These are phyloP conservation scores for Chromoteleia sp. DNA, from an alignment of 2,888 invertebrate genomes.

Conservation along the genomic window DNA sequence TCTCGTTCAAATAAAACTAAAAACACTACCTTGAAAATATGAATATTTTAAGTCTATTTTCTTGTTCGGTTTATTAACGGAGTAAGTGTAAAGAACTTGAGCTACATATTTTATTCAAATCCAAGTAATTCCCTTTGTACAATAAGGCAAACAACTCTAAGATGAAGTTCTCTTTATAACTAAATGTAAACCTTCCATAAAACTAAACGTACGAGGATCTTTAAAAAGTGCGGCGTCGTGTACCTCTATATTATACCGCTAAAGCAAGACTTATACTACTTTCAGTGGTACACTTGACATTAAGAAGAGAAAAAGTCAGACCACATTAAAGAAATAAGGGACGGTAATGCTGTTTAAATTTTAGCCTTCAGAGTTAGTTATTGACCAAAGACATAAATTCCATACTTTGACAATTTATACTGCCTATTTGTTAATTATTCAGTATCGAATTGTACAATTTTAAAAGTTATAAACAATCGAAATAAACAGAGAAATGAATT, in stretches of 20 bases:
- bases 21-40: not conserved
- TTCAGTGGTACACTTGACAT: slow-evolving; percentile 34
- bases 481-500: no score
- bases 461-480: no score
- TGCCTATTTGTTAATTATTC: no score
- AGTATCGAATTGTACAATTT: no score
- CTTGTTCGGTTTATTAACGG: slow-evolving; percentile 10
- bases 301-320: slow-evolving; percentile 25
- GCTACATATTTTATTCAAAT: slow-evolving; percentile 22
- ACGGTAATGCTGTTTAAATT: slow-evolving; percentile 12
- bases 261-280: slow-evolving; percentile 28
- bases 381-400: no score
- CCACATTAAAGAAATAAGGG: slow-evolving; percentile 4
- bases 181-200: slow-evolving; percentile 31
- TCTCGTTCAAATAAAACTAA: no score
- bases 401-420: no score
- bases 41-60: slow-evolving; percentile 14
- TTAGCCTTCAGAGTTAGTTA: not conserved
- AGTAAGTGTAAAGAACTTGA: slow-evolving; percentile 3
- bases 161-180: slow-evolving; percentile 17
- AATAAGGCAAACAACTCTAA: slow-evolving; percentile 9
- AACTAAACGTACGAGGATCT: slow-evolving; percentile 6
- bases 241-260: slow-evolving; percentile 17
- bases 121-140: slow-evolving; percentile 7
- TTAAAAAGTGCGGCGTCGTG: slow-evolving; percentile 18